A percentile compares a stretch with the other conserved stretches of the same genome.
Conservation (phyloP, 2,797 vertebrate genomes). For the Benthosema pterotum region DNA sequence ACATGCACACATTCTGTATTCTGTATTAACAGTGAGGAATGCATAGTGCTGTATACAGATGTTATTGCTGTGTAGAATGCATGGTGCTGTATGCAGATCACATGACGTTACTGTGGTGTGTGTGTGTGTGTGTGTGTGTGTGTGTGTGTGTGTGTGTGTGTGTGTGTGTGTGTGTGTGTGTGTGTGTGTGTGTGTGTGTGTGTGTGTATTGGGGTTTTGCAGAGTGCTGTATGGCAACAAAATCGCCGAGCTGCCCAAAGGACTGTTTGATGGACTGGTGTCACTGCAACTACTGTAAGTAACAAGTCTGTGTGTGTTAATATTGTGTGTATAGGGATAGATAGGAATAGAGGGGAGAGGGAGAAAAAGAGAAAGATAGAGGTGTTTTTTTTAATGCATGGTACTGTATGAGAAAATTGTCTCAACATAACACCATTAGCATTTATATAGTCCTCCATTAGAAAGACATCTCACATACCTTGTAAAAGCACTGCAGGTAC, state of each 20-base stretch:
- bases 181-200: neutral
- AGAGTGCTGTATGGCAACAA: slow-evolving; percentile 99
- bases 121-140: too few species aligned
- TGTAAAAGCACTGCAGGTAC: slow-evolving; percentile 6
- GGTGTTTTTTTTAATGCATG: slow-evolving; percentile 6
- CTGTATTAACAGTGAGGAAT: too few species aligned
- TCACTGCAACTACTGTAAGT: slow-evolving; percentile 98
- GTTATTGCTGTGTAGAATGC: neutral
- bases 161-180: too few species aligned
- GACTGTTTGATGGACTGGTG: slow-evolving; percentile 95
- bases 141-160: too few species aligned
- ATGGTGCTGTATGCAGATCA: too few species aligned
- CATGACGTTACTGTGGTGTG: too few species aligned
- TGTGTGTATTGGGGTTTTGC: slow-evolving; percentile 61
- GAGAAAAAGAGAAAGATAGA: neutral
- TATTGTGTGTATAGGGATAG: slow-evolving; percentile 25
- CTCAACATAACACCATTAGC: slow-evolving; percentile 21
- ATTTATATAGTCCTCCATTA: slow-evolving; percentile 7
- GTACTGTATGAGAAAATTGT: neutral
- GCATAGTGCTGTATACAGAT: neutral
- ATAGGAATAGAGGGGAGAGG: slow-evolving; percentile 4
- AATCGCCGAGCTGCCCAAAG: slow-evolving; percentile 96
- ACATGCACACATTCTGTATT: slow-evolving; percentile 8
- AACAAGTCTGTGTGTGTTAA: slow-evolving; percentile 17
- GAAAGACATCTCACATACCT: slow-evolving; percentile 12